Evolutionary conservation across 2,113 vertebrate genomes (phyloP), one percentile per base, ranked within the genome.

Genomic region (Antigone vipio): DNA sequence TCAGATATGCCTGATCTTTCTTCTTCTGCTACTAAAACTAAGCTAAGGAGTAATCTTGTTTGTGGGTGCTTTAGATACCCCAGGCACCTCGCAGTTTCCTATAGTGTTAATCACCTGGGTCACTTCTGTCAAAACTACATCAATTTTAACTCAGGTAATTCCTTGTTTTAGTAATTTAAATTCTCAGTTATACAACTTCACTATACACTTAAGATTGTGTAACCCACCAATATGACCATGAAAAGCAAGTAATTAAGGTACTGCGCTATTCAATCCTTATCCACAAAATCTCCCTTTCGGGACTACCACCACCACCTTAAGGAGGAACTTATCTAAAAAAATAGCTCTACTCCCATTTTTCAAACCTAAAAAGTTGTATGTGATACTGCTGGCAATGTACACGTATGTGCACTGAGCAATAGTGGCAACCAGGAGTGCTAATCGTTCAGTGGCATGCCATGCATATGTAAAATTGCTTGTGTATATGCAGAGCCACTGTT

Each of bases 91-190:
- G 1, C 21, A 64, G 45, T 72, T 73, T 68, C 56, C 44, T 83
- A 38, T 50, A 92, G 79, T 50, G 35, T n/a, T 69, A 45, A 87
- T 82, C 49, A 96, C 34, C 71, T 56, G 49, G 62, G 82, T 84
- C 27, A 85, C 59, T 85, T 91, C 73, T 85, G 58, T 90, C 84
- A 92, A 71, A 94, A 71, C 4, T 50, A 60, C 3, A 14, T 58
- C 64, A 50, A 93, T 88, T 85, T 85, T 82, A 95, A 75, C 55
- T 42, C 49, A 64, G 44, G 32, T 81, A 79, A 72, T 42, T 69
- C 77, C 44, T 77, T 79, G 20, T 93, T 92, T 87, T 62, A 83
- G 68, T 82, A 73, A 67, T 86, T 86, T 82, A 64, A 94, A 93
- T 67, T 90, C 84, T 64, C 62, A 88, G 22, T 78, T 38, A 49